A percentile compares a stretch with the other conserved stretches of the same genome.
Conservation (phyloP, 2,113 vertebrate genomes). For the Callionymus lyra region DNA sequence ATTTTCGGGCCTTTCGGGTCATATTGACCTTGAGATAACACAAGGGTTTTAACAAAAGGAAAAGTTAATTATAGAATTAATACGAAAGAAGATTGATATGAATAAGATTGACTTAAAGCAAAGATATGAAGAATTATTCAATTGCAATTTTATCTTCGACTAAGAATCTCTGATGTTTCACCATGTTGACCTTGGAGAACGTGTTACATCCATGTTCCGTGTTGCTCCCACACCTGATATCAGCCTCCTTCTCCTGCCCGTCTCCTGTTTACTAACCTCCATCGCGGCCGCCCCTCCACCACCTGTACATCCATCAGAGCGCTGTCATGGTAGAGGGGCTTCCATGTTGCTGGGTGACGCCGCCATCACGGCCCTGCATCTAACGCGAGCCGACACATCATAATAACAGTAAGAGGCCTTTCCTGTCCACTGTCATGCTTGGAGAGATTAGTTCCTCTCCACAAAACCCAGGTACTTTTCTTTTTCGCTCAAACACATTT, state of each 20-base stretch:
- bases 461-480: slow-evolving; percentile 73
- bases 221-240: slow-evolving; percentile 35
- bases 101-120: too few relatives aligned
- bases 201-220: too few relatives aligned
- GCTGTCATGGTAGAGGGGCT: slow-evolving; percentile 63
- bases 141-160: too few relatives aligned
- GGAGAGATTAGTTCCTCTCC: slow-evolving; percentile 76
- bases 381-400: slow-evolving; percentile 75
- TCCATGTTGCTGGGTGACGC: slow-evolving; percentile 54
- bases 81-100: too few relatives aligned
- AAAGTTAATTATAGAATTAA: too few relatives aligned
- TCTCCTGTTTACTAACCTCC: slow-evolving; percentile 52
- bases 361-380: slow-evolving; percentile 67
- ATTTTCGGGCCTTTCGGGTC: too few relatives aligned
- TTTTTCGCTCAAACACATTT: slow-evolving; percentile 70
- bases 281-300: slow-evolving; percentile 49
- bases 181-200: too few relatives aligned
- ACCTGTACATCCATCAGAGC: slow-evolving; percentile 61
- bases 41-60: too few relatives aligned
- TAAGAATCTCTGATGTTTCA: too few relatives aligned
- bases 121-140: too few relatives aligned
- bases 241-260: slow-evolving; percentile 39
- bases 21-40: too few relatives aligned
- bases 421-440: slow-evolving; percentile 75
- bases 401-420: slow-evolving; percentile 77